Conservation (phyloP, 1,140 invertebrate species). For the Leptinotarsa lineolata region DNA sequence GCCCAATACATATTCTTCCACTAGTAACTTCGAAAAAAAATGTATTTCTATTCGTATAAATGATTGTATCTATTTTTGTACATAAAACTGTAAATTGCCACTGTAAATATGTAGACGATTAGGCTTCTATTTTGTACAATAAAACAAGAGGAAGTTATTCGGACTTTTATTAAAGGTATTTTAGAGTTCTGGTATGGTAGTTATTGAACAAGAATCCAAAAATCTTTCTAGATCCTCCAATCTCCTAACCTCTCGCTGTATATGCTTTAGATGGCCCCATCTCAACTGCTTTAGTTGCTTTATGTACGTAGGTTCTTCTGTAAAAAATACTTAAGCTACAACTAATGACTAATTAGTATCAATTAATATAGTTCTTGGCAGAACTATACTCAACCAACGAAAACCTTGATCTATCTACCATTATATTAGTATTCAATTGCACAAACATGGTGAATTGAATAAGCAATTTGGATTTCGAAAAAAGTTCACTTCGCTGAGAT, state of each 20-base stretch:
- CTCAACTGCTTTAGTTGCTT: conserved; percentile 55
- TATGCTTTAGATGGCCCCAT: conserved; percentile 57
- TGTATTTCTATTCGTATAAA: not conserved
- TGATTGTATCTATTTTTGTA: conserved; percentile 10
- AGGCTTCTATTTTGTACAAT: conserved; percentile 19
- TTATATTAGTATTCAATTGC: too few relatives aligned
- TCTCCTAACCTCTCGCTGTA: conserved; percentile 55
- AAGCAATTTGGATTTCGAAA: too few relatives aligned
- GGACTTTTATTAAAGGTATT: conserved; percentile 13
- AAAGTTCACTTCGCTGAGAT: too few relatives aligned
- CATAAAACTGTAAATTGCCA: not conserved
- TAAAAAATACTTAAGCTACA: conserved; percentile 15
- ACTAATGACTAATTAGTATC: too few relatives aligned
- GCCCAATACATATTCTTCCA: too few relatives aligned
- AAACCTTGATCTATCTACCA: too few relatives aligned
- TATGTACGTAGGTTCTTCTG: conserved; percentile 37
- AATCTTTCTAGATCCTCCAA: conserved; percentile 56
- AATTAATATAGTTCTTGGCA: too few relatives aligned
- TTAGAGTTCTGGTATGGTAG: conserved; percentile 22
- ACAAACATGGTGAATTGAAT: too few relatives aligned
- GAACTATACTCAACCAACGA: too few relatives aligned
- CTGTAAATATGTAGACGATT: not conserved
- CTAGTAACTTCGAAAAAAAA: not conserved
- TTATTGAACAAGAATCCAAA: conserved; percentile 46
- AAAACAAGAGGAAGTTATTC: not conserved